These are phyloP conservation scores for Polyergus mexicanus DNA, from an alignment of 1,140 invertebrate species.

Conservation along the genomic window DNA sequence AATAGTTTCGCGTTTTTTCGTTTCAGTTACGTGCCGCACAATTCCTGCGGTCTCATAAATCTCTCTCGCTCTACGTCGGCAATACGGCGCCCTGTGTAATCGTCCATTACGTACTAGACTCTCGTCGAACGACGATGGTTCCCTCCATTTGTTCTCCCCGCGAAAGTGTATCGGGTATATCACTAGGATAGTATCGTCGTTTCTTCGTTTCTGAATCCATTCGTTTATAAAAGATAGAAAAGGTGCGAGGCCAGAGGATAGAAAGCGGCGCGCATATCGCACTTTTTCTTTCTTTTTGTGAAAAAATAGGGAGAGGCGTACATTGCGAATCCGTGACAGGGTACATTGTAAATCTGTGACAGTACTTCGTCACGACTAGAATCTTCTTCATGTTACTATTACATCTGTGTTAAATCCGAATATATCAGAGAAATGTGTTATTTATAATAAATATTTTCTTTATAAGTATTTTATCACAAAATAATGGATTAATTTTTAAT, in stretches of 20 bases:
- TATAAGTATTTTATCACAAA: background rate
- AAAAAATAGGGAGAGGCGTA: conserved; percentile 56
- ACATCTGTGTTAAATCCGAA: background rate
- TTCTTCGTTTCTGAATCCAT: conserved; percentile 55
- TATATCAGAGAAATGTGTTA: conserved; percentile 11
- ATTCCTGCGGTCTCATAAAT: conserved; percentile 77
- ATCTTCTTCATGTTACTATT: background rate
- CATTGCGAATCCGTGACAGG: conserved; percentile 44
- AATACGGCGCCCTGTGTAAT: conserved; percentile 70
- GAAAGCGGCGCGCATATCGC: background rate
- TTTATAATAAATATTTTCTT: background rate
- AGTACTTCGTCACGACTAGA: conserved; percentile 13
- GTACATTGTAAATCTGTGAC: conserved; percentile 53
- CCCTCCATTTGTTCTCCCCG: conserved; percentile 65
- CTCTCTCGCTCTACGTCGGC: conserved; percentile 61
- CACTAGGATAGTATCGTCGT: conserved; percentile 34
- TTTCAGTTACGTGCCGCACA: conserved; percentile 69
- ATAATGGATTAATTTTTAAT: background rate
- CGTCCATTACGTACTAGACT: conserved; percentile 75
- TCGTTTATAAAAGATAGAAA: conserved; percentile 9
- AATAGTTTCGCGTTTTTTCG: conserved; percentile 70
- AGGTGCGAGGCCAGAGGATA: background rate
- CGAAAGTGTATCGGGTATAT: conserved; percentile 64
- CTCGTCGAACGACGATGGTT: conserved; percentile 70
- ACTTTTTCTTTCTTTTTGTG: conserved; percentile 20